phyloP scores from a whole-genome alignment of 2,888 invertebrate species.

The Trachelus tabidus region DNA sequence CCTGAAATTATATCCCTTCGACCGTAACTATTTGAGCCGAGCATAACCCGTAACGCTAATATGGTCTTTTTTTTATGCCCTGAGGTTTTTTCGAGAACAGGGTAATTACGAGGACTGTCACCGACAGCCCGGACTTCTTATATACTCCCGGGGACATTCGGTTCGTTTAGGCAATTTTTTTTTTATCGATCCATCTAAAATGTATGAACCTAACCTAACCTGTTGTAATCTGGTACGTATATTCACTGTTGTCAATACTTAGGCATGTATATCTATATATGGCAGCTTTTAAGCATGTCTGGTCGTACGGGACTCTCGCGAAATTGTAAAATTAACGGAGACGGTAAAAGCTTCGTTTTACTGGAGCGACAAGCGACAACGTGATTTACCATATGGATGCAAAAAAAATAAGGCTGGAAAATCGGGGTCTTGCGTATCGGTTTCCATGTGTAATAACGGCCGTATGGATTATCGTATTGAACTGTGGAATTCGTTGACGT shows the following conservation, averaged over 20 bases:
- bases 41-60: too few relatives aligned
- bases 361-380: too few relatives aligned
- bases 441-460: neutral
- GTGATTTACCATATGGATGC: too few relatives aligned
- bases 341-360: too few relatives aligned
- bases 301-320: too few relatives aligned
- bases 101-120: neutral
- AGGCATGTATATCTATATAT: too few relatives aligned
- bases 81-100: neutral
- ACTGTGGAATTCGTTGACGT: neutral
- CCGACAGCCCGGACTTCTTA: neutral
- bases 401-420: neutral
- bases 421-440: slow-evolving; percentile 26
- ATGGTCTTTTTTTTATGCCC: too few relatives aligned
- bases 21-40: too few relatives aligned
- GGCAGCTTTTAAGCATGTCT: too few relatives aligned
- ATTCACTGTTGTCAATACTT: too few relatives aligned
- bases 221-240: neutral
- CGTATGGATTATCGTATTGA: neutral
- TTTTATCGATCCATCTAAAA: neutral
- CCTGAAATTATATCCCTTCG: too few relatives aligned
- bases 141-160: neutral
- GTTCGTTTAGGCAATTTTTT: neutral
- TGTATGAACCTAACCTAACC: neutral
- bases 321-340: too few relatives aligned